phyloP scores from a whole-genome alignment of 1,140 invertebrate genomes.

The Ruditapes philippinarum region DNA sequence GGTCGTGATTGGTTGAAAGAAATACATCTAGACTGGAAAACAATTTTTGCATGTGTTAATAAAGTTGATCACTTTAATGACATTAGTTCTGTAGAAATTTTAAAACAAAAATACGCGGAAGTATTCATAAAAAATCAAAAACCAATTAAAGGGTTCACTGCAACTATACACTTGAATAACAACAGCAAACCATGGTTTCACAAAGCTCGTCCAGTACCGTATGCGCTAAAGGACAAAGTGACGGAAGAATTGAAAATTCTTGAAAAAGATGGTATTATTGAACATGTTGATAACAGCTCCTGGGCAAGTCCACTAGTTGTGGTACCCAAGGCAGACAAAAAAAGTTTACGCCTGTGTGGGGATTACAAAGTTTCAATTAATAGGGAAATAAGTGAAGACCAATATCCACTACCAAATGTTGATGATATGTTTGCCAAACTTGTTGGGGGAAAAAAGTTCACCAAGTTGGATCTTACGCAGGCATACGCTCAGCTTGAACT shows the following conservation, averaged over 20 bases:
- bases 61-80: not conserved
- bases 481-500: conserved; percentile 81
- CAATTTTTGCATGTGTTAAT: not conserved
- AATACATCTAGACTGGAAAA: conserved; percentile 50
- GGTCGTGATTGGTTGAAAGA: conserved; percentile 61
- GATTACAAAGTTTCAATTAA: conserved; percentile 75
- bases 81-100: conserved; percentile 8
- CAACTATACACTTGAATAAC: not conserved
- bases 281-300: conserved; percentile 78
- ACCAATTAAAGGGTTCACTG: not conserved
- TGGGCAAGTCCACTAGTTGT: conserved; percentile 88
- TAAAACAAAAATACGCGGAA: not conserved
- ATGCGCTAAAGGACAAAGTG: conserved; percentile 11
- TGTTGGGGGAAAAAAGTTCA: conserved; percentile 71
- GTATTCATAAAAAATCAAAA: conserved; percentile 25
- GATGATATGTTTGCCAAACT: conserved; percentile 66
- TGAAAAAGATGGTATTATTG: conserved; percentile 6
- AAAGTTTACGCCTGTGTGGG: conserved; percentile 57
- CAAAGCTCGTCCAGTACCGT: conserved; percentile 11
- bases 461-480: conserved; percentile 79
- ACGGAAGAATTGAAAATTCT: not conserved
- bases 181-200: not conserved
- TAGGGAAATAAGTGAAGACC: conserved; percentile 59
- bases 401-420: conserved; percentile 62
- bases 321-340: conserved; percentile 41